A percentile compares a stretch with the other conserved stretches of the same genome.
Conservation (phyloP, 1,140 invertebrate genomes). For the Sarcophaga bullata region DNA sequence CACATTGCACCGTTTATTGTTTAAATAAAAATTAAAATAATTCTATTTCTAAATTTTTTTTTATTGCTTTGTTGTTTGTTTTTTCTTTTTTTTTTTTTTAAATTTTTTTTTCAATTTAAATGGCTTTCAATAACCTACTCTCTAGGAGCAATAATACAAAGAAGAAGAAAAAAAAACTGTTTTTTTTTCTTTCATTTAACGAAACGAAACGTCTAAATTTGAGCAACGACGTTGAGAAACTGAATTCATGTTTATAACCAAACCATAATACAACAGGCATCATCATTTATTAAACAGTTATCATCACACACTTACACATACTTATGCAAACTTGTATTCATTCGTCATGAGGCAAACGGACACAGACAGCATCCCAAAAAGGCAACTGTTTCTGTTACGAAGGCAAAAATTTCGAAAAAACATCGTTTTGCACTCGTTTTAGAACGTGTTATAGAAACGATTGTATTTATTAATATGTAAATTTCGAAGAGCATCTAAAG, state of each 20-base stretch:
- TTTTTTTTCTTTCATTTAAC: not conserved
- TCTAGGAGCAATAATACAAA: too few species aligned
- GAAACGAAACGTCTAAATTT: conserved; percentile 44
- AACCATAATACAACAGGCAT: conserved; percentile 31
- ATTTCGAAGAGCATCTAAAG: not conserved
- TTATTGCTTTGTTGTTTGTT: too few species aligned
- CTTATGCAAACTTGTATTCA: not conserved
- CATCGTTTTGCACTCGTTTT: conserved; percentile 20
- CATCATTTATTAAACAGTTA: conserved; percentile 19
- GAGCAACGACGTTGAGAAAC: conserved; percentile 46
- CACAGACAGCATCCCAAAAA: conserved; percentile 23
- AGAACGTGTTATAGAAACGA: not conserved
- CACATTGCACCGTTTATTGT: too few species aligned
- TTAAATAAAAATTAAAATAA: too few species aligned
- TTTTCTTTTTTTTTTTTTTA: too few species aligned
- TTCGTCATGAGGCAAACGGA: not conserved
- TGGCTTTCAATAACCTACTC: too few species aligned
- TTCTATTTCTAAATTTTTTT: too few species aligned
- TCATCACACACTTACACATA: not conserved
- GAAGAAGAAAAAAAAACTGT: too few species aligned
- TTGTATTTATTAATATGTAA: not conserved
- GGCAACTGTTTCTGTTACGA: not conserved
- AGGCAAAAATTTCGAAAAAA: not conserved
- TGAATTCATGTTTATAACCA: conserved; percentile 35
- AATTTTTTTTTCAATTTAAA: too few species aligned